Conservation (phyloP, 2,888 invertebrate species). For the Harpalus rufipes region DNA sequence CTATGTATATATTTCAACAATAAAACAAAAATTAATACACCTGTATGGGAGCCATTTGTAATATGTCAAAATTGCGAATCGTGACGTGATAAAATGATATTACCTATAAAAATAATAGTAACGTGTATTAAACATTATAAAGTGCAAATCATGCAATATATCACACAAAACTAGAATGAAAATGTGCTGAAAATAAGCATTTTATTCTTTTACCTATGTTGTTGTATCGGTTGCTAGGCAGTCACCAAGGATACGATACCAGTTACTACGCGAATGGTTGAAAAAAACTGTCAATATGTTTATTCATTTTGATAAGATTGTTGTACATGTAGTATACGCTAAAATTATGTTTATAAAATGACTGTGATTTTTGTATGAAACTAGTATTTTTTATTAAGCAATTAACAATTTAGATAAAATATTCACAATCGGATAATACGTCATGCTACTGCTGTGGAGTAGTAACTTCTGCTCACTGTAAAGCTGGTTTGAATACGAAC, state of each 20-base stretch:
- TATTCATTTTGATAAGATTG: slow-evolving; percentile 53
- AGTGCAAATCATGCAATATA: slow-evolving; percentile 67
- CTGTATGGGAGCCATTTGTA: slow-evolving; percentile 73
- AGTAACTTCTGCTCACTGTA: slow-evolving; percentile 55
- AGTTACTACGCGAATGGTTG: slow-evolving; percentile 72
- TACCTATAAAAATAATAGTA: slow-evolving; percentile 66
- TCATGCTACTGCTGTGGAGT: slow-evolving; percentile 55
- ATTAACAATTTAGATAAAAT: slow-evolving; percentile 49
- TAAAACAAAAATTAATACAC: slow-evolving; percentile 65
- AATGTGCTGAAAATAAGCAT: slow-evolving; percentile 67
- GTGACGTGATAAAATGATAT: slow-evolving; percentile 66
- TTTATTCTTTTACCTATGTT: slow-evolving; percentile 74
- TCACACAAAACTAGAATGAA: slow-evolving; percentile 63
- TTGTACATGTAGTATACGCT: slow-evolving; percentile 8
- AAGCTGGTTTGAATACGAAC: slow-evolving; percentile 65
- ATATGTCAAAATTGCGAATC: slow-evolving; percentile 71
- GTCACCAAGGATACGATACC: slow-evolving; percentile 77
- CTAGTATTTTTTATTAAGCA: slow-evolving; percentile 47
- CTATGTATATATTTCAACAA: slow-evolving; percentile 59
- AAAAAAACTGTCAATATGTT: slow-evolving; percentile 64
- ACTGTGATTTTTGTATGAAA: slow-evolving; percentile 15
- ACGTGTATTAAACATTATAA: slow-evolving; percentile 68
- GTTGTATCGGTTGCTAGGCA: slow-evolving; percentile 78
- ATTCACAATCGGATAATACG: slow-evolving; percentile 62
- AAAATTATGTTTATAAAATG: slow-evolving; percentile 34